Evolutionary conservation across 2,888 invertebrate species (phyloP), one percentile per base, ranked within the genome.

Genomic region (Aphidoletes aphidimyza): DNA sequence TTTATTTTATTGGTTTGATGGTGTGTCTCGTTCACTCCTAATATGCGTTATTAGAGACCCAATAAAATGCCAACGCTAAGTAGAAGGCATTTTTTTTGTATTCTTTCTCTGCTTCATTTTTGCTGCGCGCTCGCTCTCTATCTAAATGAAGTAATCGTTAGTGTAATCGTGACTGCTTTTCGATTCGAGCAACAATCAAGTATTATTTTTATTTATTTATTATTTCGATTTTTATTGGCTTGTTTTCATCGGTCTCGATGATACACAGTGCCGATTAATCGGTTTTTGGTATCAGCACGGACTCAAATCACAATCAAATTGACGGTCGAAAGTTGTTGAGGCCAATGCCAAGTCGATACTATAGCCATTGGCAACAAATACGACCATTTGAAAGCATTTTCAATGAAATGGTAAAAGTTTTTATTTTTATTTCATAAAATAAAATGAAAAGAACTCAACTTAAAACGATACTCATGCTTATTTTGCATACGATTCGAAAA

Each of bases 131-230:
- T 47, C 19, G 17, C 17, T 6, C 9, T 17, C 6, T 54, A 22
- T 54, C 26, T 3, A 54, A 54, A 54, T 54, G 26, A 54, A 22
- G 54, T 54, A 54, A 54, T 54, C 54, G 54, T 54, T 54, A 54
- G 54, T 22, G 54, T 54, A 54, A 54, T 54, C 54, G 54, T 54
- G 54, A 54, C 26, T 54, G 26, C 26, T 54, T 5, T 26, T 49
- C 26, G 54, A 54, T 17, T 17, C 47, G 17, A 47, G 54, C 54
- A n/a, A 26, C 8, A 42, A 42, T 14, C 42, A 6, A 42, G 14
- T 14, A 9, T 14, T 42, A 42, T 42, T 42, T 42, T 9, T 42
- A 9, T 42, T 9, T 42, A 9, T 6, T 42, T 42, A 9, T 14
- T 9, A 42, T 42, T 42, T 47, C 8, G 47, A 47, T 47, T 47